Evolutionary conservation across 2,113 vertebrate species (phyloP), one percentile per base, ranked within the genome.

Genomic region (Balaeniceps rex): DNA sequence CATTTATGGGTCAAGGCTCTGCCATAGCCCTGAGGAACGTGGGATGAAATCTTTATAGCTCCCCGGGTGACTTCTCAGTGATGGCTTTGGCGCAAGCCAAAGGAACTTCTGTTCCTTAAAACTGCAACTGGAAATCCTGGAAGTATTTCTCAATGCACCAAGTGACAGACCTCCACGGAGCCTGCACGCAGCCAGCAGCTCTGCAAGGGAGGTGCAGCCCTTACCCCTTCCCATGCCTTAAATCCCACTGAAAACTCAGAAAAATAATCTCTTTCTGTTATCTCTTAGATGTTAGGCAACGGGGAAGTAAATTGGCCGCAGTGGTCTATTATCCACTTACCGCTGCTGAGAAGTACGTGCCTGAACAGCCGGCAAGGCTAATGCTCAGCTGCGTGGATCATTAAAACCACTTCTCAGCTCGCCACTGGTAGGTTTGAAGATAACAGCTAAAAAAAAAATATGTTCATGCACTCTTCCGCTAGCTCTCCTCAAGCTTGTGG

Each of bases 381-480:
- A 88, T 71, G n/a, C 89, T 89, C 83, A 36, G 84, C 86, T 81
- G 60, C 4, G 13, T 83, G 87, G 88, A 83, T 91, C 95, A 93
- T 94, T 93, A 93, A 75, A 96, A 93, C 77, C 28, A 64, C 81
- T 94, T 80, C 81, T 86, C 60, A 63, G 63, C 85, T 96, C 34
- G 0, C 63, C 83, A 65, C 85, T 77, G 75, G 18, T 87, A 87
- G 66, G 66, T 92, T 72, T 66, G 90, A 87, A 88, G 79, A 66
- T 83, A 94, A 87, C 77, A 69, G 69, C 57, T 72, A 5, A 82
- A 63, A 66, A 66, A n/a, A 46, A 46, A 47, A 47, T 80, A 28
- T n/a, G n/a, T 91, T 85, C 49, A 14, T 40, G 81, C 49, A 25
- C 49, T 52, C 87, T 93, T 70, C 77, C 63, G 64, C 92, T 82